Conservation (phyloP, 2,113 vertebrate genomes). For the Passer domesticus region DNA sequence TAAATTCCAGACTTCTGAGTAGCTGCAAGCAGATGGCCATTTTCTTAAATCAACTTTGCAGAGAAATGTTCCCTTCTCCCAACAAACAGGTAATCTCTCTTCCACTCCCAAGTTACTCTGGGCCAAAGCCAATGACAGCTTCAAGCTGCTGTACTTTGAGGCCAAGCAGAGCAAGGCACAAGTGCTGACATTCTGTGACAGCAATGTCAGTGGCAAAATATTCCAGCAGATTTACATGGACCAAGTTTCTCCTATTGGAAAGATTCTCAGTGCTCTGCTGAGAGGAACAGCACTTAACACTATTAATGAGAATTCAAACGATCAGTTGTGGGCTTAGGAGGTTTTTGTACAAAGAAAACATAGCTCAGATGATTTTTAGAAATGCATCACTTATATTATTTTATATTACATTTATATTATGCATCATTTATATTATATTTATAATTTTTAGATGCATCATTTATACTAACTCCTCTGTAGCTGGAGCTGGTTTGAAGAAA, state of each 20-base stretch:
- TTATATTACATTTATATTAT: too few relatives aligned
- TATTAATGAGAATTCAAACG: not conserved
- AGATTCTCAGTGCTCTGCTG: not conserved
- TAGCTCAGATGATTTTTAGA: not conserved
- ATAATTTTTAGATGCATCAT: not conserved
- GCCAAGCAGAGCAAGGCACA: not conserved
- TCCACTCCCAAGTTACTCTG: not conserved
- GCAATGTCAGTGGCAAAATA: not conserved
- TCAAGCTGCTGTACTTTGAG: constrained; percentile 5
- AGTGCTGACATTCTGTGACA: not conserved
- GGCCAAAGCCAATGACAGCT: not conserved
- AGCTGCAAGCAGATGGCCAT: not conserved
- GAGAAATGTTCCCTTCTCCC: constrained; percentile 1
- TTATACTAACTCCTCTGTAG: not conserved
- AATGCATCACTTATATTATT: not conserved
- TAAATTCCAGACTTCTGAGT: constrained; percentile 37
- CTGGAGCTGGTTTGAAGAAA: not conserved
- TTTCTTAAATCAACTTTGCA: not conserved
- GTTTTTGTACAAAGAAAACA: not conserved
- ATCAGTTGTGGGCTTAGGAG: not conserved
- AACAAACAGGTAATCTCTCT: not conserved
- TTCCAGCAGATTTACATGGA: not conserved
- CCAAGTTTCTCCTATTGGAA: not conserved
- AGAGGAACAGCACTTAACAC: not conserved
- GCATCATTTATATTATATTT: too few relatives aligned